A percentile compares a stretch with the other conserved stretches of the same genome.
Evolutionary conservation across 2,113 vertebrate species (phyloP).

Genomic region (Aramus guarauna): DNA sequence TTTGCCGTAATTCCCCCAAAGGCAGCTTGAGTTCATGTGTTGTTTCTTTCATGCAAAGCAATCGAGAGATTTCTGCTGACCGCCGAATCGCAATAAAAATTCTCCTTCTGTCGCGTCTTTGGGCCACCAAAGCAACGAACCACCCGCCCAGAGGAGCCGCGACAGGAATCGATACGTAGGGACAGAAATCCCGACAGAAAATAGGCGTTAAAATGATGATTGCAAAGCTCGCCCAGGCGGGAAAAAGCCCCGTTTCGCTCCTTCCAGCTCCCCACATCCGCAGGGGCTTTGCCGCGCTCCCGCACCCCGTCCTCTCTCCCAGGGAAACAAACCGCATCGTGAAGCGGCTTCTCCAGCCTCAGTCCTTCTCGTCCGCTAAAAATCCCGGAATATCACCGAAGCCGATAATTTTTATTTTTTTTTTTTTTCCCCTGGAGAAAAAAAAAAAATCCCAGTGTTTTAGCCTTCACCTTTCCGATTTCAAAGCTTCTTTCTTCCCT

Average conservation of each 20-base stretch:
- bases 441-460: background rate
- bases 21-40: background rate
- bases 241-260: background rate
- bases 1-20: background rate
- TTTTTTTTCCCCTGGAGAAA: too few relatives aligned
- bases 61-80: background rate
- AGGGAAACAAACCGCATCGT: background rate
- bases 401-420: background rate
- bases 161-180: fast-evolving
- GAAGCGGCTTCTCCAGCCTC: background rate
- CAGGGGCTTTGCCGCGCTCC: background rate
- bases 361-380: background rate
- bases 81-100: background rate
- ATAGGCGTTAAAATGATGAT: fast-evolving
- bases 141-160: background rate
- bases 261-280: background rate
- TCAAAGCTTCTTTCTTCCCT: background rate
- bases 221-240: fast-evolving
- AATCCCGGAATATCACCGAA: background rate
- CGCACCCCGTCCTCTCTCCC: background rate
- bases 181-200: background rate
- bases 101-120: background rate
- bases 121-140: background rate
- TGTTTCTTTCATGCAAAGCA: background rate
- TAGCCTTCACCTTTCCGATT: background rate